Percentiles rank a stretch among this genome's conserved stretches.
Evolutionary conservation across 2,797 vertebrate species (phyloP).

Genomic region (Danio aesculapii): DNA sequence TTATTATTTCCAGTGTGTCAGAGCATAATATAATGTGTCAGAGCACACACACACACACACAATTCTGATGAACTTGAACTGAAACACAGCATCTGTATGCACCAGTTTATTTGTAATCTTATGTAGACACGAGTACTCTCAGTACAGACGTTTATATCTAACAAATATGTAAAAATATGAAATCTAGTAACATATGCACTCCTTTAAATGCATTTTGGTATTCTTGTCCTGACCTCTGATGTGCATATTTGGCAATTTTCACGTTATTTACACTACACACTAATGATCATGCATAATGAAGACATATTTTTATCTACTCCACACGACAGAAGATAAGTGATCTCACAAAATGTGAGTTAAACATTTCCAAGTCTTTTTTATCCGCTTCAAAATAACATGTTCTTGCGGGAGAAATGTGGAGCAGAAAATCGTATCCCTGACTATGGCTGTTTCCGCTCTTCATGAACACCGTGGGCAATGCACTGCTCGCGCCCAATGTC

Average conservation of each 20-base stretch:
- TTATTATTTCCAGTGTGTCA: background rate
- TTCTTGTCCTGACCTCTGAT: no score
- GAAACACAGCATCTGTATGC: background rate
- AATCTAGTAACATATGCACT: no score
- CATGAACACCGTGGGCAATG: constrained; percentile 63
- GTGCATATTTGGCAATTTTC: background rate
- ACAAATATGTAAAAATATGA: no score
- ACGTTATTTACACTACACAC: background rate
- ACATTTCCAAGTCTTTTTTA: background rate
- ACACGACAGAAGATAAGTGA: background rate
- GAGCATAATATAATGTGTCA: background rate
- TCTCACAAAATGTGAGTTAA: background rate
- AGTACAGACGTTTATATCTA: background rate
- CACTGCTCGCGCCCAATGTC: constrained; percentile 68
- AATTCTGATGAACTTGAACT: background rate
- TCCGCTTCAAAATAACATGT: no score
- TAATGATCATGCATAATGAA: background rate
- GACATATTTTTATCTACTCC: background rate
- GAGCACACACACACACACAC: no score
- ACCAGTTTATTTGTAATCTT: background rate
- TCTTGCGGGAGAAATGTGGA: constrained; percentile 63
- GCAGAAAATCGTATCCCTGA: constrained; percentile 68
- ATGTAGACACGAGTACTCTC: background rate
- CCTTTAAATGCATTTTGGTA: no score
- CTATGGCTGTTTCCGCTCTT: constrained; percentile 41